Evolutionary conservation across 2,113 vertebrate species (phyloP).

Genomic region (Tautogolabrus adspersus): DNA sequence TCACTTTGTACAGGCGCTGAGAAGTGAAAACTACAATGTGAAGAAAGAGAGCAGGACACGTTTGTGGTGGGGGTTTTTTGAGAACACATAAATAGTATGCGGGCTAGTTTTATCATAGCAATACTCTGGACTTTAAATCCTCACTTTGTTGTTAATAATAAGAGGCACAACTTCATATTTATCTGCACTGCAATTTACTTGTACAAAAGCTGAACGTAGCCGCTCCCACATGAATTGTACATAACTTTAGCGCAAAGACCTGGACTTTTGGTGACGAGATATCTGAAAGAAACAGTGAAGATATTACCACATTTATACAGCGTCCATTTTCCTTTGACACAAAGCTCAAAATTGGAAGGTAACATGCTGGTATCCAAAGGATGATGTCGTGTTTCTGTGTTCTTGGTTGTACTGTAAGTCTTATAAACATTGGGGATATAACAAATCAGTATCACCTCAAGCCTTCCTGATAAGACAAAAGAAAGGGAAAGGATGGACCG

Average conservation of each 20-base stretch:
- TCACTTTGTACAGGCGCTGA: constrained; percentile 7
- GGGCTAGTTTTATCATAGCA: constrained; percentile 34
- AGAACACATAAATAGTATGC: not conserved
- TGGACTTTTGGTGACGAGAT: constrained; percentile 6
- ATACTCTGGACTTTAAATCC: constrained; percentile 46
- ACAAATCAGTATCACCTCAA: no score
- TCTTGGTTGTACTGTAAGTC: no score
- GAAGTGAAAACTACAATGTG: constrained; percentile 7
- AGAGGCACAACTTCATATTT: constrained; percentile 26
- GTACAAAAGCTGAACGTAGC: constrained; percentile 18
- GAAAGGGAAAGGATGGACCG: no score
- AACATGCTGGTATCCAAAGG: no score
- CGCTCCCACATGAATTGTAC: constrained; percentile 27
- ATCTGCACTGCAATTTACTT: constrained; percentile 16
- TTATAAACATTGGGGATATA: no score
- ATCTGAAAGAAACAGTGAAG: not conserved
- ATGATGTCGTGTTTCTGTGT: not conserved
- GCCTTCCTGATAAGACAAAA: no score
- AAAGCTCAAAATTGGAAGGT: not conserved
- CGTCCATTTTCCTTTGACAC: not conserved
- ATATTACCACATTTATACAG: not conserved
- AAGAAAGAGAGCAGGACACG: constrained; percentile 1
- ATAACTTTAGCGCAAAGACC: constrained; percentile 37
- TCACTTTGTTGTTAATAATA: constrained; percentile 13
- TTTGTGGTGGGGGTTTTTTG: not conserved